Percentiles rank a stretch among this genome's conserved stretches.
Conservation (phyloP, 2,797 vertebrate species). For the Pseudocheirus occidentalis region DNA sequence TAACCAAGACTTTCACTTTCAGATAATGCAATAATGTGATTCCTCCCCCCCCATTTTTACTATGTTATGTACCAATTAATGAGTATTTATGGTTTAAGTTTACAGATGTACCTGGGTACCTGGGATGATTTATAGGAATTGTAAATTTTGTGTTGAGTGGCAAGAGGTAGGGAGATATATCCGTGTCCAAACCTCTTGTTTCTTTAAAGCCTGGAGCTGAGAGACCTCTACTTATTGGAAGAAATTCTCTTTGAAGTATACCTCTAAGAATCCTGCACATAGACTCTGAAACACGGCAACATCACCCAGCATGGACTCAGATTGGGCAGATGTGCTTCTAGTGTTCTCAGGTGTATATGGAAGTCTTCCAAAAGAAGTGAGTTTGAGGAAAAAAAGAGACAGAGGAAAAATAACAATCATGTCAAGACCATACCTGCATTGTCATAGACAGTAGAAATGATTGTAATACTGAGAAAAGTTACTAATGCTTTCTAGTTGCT, state of each 20-base stretch:
- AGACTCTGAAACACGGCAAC: neutral
- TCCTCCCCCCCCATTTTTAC: neutral
- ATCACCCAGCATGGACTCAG: neutral
- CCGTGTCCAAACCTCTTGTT: neutral
- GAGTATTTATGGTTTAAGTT: neutral
- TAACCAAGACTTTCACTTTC: conserved; percentile 62
- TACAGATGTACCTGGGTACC: neutral
- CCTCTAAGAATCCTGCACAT: neutral
- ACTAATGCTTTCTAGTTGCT: neutral
- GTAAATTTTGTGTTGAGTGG: neutral
- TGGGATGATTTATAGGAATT: neutral
- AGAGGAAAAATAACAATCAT: neutral
- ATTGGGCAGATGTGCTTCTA: neutral
- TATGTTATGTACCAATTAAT: neutral
- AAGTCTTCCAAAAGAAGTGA: neutral
- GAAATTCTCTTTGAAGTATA: neutral
- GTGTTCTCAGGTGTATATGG: neutral
- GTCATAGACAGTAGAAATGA: neutral
- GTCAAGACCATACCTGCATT: neutral
- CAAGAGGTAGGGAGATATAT: neutral
- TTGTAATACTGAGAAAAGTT: neutral
- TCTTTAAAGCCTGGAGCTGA: neutral
- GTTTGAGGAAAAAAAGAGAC: neutral
- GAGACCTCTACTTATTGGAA: neutral
- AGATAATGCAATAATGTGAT: conserved; percentile 39